phyloP scores from a whole-genome alignment of 2,113 vertebrate genomes.

The Semicossyphus pulcher region DNA sequence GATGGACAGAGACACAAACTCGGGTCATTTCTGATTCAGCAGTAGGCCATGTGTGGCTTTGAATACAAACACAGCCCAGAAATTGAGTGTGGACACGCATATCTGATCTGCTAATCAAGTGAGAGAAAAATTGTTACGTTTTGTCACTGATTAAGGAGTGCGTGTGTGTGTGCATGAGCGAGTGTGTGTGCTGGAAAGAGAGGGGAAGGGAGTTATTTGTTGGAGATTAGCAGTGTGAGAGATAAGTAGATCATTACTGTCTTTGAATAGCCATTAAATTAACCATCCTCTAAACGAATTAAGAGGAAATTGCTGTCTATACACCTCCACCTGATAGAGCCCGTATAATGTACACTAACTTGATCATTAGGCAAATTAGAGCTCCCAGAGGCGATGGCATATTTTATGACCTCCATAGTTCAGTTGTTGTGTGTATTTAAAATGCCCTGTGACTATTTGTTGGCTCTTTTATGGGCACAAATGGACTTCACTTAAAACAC shows the following conservation, averaged over 20 bases:
- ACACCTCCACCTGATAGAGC: slow-evolving; percentile 67
- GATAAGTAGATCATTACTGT: slow-evolving; percentile 66
- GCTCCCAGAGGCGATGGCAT: slow-evolving; percentile 52
- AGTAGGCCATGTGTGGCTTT: not conserved
- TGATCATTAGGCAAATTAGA: slow-evolving; percentile 74
- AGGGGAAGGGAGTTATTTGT: slow-evolving; percentile 20
- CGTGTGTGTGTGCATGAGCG: slow-evolving; percentile 13
- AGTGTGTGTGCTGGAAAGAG: not conserved
- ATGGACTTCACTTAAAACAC: slow-evolving; percentile 61
- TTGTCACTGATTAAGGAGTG: slow-evolving; percentile 29
- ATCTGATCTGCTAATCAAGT: slow-evolving; percentile 26
- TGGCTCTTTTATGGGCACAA: slow-evolving; percentile 40
- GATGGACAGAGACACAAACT: slow-evolving; percentile 39
- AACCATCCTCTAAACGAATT: slow-evolving; percentile 70
- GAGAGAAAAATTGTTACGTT: not conserved
- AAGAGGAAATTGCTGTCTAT: slow-evolving; percentile 63
- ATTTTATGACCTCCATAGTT: slow-evolving; percentile 56
- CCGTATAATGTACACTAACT: slow-evolving; percentile 69
- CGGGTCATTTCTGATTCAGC: slow-evolving; percentile 7
- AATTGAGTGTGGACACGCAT: slow-evolving; percentile 9
- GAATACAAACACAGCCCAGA: slow-evolving; percentile 23
- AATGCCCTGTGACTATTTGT: slow-evolving; percentile 39
- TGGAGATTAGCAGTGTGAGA: slow-evolving; percentile 55
- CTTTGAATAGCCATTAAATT: slow-evolving; percentile 72
- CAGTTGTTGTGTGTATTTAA: slow-evolving; percentile 46